Evolutionary conservation across 2,888 invertebrate genomes (phyloP), one percentile per base, ranked within the genome.

Genomic region (Lepeophtheirus nordmannii): DNA sequence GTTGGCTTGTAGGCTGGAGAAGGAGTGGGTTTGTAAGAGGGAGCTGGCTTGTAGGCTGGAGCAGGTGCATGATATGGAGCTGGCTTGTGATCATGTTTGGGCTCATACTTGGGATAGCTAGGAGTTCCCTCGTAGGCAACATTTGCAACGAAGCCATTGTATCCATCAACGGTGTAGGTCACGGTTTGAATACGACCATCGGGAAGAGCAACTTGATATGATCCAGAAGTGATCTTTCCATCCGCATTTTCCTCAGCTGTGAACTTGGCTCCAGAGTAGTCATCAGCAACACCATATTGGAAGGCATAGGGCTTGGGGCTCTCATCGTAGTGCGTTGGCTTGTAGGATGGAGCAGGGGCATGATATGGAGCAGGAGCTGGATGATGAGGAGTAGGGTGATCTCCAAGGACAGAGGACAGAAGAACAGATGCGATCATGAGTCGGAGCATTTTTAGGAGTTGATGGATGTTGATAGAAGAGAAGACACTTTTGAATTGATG

Each of bases 291-390:
- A 22, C 65, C 65, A 23, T 65, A 65, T 58, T 64, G 11, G 57
- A 56, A 65, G 58, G 57, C 58, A 38, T 30, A 65, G 17, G 65
- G 65, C 12, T 65, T 58, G 20, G 65, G 65, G 57, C 17, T 20
- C 64, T 64, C 64, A 10, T 64, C 64, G 65, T 58, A 58, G 65
- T 39, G 1, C 10, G 53, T 23, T 17, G 39, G 39, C 7, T 62
- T 62, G 62, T 62, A 62, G 5, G 53, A 14, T n/a, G 53, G 53
- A 40, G 62, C 7, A 12, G 62, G 1, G 62, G 62, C 17, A 17
- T 41, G 20, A 40, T 62, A 56, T 10, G 65, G 37, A 20, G 57
- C 23, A 3, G 30, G 64, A 9, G 53, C 23, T n/a, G 53, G 53
- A 17, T 46, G 53, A 17, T 46, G 30, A 30, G 30, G 30, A 30